Conservation (phyloP, 2,113 vertebrate genomes). For the Ariopsis seemanni region DNA sequence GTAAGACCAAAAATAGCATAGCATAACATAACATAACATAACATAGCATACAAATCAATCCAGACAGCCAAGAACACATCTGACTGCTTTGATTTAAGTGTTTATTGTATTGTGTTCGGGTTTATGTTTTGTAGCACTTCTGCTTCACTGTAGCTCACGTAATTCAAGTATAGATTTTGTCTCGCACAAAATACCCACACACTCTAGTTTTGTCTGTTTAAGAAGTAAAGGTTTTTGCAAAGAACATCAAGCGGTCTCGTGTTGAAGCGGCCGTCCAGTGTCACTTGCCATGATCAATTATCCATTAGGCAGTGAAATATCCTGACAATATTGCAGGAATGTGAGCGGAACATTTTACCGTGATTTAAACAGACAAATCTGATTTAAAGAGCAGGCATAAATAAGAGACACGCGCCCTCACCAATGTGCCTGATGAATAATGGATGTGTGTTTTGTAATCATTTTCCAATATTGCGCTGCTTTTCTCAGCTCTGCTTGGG, state of each 20-base stretch:
- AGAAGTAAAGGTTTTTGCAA: background rate
- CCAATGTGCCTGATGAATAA: conserved; percentile 76
- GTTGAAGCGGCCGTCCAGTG: conserved; percentile 56
- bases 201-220: background rate
- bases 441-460: conserved; percentile 77
- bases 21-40: background rate
- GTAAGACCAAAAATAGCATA: background rate
- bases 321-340: conserved; percentile 70
- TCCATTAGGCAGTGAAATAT: conserved; percentile 74
- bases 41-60: conserved; percentile 14
- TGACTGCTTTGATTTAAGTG: background rate
- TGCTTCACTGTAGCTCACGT: background rate
- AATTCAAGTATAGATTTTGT: background rate
- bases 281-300: conserved; percentile 74
- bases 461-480: conserved; percentile 73
- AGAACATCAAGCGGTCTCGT: conserved; percentile 20
- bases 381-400: conserved; percentile 75
- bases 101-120: background rate
- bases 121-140: background rate
- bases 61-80: background rate
- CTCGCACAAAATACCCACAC: too few relatives aligned
- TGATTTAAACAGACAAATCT: conserved; percentile 79
- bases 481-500: conserved; percentile 53
- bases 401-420: conserved; percentile 72
- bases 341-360: conserved; percentile 71